Percentiles rank a stretch among this genome's conserved stretches.
Conservation (phyloP, 2,888 invertebrate species). For the Microchrysa polita region DNA sequence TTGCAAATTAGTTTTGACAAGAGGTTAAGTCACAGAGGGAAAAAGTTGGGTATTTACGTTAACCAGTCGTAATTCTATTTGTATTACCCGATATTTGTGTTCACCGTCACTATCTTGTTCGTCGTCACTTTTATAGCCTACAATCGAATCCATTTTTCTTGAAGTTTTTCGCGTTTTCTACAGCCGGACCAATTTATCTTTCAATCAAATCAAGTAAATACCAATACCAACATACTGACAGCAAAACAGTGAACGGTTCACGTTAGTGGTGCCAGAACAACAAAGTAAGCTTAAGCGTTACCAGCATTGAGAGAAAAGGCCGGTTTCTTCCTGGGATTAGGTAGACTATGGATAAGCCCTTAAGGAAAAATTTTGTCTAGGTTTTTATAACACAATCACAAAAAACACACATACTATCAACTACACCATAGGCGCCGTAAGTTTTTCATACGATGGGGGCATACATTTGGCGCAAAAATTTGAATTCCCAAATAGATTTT, state of each 20-base stretch:
- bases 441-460: no score
- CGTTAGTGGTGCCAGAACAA: background rate
- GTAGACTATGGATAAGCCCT: no score
- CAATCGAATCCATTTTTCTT: slow-evolving; percentile 75
- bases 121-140: slow-evolving; percentile 83
- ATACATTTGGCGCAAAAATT: no score
- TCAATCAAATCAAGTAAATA: slow-evolving; percentile 36
- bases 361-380: no score
- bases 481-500: no score
- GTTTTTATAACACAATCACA: no score
- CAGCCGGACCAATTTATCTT: background rate
- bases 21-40: slow-evolving; percentile 29
- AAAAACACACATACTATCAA: no score
- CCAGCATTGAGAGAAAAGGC: background rate
- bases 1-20: slow-evolving; percentile 18
- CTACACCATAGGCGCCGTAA: no score
- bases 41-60: slow-evolving; percentile 13
- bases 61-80: background rate
- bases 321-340: no score
- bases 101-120: slow-evolving; percentile 67
- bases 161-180: background rate
- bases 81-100: slow-evolving; percentile 20
- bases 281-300: background rate
- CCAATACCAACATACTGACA: slow-evolving; percentile 30
- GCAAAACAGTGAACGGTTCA: background rate